phyloP scores from a whole-genome alignment of 2,113 vertebrate species.

The Odobenus rosmarus region DNA sequence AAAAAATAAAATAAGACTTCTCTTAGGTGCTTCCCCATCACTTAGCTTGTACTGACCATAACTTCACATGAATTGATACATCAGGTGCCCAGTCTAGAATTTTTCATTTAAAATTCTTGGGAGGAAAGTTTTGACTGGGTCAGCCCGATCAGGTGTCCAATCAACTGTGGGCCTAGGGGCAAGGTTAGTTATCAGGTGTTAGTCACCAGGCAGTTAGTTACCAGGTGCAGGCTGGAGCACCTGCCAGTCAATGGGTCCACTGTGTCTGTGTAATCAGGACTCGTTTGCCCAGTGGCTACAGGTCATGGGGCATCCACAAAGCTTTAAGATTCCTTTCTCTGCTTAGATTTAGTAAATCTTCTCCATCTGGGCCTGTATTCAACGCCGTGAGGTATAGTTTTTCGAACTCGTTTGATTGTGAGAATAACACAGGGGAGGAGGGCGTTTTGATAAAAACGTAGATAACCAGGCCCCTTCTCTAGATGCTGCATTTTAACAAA shows the following conservation, averaged over 20 bases:
- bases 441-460: background rate
- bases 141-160: background rate
- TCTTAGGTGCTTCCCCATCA: background rate
- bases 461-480: background rate
- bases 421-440: background rate
- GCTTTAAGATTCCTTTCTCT: background rate
- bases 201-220: no score
- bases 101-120: background rate
- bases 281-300: accelerated
- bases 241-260: background rate
- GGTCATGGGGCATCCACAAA: background rate
- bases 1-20: background rate
- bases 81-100: background rate
- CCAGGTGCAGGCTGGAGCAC: background rate
- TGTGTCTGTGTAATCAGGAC: background rate
- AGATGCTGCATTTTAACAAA: background rate
- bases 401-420: background rate
- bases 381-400: background rate
- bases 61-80: background rate
- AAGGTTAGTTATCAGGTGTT: background rate
- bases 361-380: background rate
- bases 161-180: background rate
- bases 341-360: background rate
- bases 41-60: background rate
- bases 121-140: background rate